These are phyloP conservation scores for Brevimyrus niger DNA, from an alignment of 2,113 vertebrate species.

Conservation along the genomic window DNA sequence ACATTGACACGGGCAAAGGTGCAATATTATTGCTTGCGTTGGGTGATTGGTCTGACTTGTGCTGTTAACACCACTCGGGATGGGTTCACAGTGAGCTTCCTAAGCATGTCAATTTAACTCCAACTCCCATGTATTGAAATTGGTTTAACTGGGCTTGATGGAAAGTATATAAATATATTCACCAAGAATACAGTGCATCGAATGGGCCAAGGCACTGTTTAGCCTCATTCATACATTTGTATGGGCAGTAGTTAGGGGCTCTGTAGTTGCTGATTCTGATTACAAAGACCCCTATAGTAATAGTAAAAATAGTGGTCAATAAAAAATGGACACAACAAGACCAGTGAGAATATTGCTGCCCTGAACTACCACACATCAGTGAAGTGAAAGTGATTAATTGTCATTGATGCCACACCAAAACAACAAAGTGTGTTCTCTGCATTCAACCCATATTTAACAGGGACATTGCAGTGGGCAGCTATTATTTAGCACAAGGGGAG, in stretches of 20 bases:
- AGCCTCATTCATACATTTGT: background rate
- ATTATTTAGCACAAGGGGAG: too few relatives aligned
- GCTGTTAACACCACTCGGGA: conserved; percentile 19
- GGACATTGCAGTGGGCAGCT: too few relatives aligned
- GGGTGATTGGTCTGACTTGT: conserved; percentile 8
- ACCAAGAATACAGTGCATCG: background rate
- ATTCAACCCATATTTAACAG: too few relatives aligned
- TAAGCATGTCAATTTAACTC: background rate
- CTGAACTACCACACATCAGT: background rate
- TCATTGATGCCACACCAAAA: too few relatives aligned
- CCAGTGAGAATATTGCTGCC: background rate
- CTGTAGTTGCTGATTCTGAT: background rate
- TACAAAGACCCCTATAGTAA: background rate
- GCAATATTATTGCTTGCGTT: conserved; percentile 31
- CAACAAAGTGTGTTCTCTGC: too few relatives aligned
- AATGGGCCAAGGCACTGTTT: background rate
- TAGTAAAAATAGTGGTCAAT: background rate
- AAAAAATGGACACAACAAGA: background rate
- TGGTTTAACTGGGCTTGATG: background rate
- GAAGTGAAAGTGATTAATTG: too few relatives aligned
- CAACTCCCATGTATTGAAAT: background rate
- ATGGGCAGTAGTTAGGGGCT: background rate
- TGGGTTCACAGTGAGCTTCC: background rate
- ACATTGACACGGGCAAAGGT: conserved; percentile 16
- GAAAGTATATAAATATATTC: background rate